phyloP scores from a whole-genome alignment of 2,888 invertebrate species.

The Timandra comae region DNA sequence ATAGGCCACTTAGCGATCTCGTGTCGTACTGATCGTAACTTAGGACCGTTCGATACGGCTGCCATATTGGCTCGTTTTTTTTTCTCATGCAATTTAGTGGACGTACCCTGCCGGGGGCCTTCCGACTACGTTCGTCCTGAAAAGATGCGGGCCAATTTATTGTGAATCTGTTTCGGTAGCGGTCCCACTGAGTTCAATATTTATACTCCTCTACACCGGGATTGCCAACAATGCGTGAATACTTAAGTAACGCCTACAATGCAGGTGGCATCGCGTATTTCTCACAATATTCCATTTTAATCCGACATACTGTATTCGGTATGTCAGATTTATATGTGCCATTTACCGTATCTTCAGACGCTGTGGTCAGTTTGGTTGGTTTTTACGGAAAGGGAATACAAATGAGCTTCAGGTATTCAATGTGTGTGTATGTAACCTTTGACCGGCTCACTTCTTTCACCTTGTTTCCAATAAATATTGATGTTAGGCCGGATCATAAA shows the following conservation, averaged over 20 bases:
- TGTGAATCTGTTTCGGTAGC: conserved; percentile 61
- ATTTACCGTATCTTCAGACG: conserved; percentile 23
- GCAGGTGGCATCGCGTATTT: conserved; percentile 54
- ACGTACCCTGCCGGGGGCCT: conserved; percentile 51
- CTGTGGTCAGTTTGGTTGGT: conserved; percentile 16
- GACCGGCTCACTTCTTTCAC: conserved; percentile 20
- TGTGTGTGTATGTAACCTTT: conserved; percentile 16
- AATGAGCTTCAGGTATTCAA: conserved; percentile 9
- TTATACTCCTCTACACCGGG: conserved; percentile 50
- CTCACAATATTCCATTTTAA: conserved; percentile 54
- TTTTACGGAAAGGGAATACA: conserved; percentile 15
- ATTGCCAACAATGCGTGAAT: conserved; percentile 65
- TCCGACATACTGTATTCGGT: conserved; percentile 36
- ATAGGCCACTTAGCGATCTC: conserved; percentile 69
- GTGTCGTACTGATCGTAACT: conserved; percentile 65
- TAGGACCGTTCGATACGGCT: conserved; percentile 62
- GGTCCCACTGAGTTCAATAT: conserved; percentile 59
- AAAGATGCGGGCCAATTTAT: conserved; percentile 58
- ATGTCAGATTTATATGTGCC: conserved; percentile 43
- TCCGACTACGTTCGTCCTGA: conserved; percentile 43
- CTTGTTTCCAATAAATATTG: conserved; percentile 39
- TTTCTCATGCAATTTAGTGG: conserved; percentile 68
- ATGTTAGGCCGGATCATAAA: conserved; percentile 40
- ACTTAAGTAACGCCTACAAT: conserved; percentile 59
- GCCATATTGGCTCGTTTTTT: conserved; percentile 66